Evolutionary conservation across 2,888 invertebrate species (phyloP), one percentile per base, ranked within the genome.

Genomic region (Congeria kusceri): DNA sequence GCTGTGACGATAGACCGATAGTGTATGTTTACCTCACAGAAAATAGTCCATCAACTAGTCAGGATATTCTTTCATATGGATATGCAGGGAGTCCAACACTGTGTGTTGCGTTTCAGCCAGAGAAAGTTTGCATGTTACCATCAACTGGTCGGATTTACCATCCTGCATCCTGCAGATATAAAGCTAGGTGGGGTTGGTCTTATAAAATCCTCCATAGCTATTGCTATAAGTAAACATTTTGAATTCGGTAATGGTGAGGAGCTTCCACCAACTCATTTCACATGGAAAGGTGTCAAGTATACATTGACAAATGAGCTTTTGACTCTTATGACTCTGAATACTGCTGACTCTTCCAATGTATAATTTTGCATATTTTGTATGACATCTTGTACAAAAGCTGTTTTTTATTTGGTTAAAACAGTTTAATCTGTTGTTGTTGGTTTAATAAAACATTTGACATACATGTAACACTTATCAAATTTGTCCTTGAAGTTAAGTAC

Each of bases 1-100:
- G 98, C 87, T 99, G 98, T 94, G 98, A 99, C 94, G 99, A 99
- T 94, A 95, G 96, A 29, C 99, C 99, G 0, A 96, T 99, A 88
- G 99, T 99, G 4, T 99, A 96, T 92, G 98, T 98, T 2, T 96
- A 97, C 89, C 74, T 92, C 1, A 71, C 88, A 28, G 82, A 83
- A 15, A 71, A 76, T 32, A 53, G 80, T 9, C 66, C 83, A 27
- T 76, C 78, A 7, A 83, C 76, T 13, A 76, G 78, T 20, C 69
- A 70, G 4, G 88, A 91, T 61, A 97, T 77, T 92, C 95, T 69
- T 96, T 96, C 62, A 95, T 93, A 92, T 73, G 88, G 88, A 15
- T 87, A 89, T 46, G 90, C 90, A n/a, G 92, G 88, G 15, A 88
- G 90, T 27, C 85, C 85, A 18, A 56, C 39, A 57, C 77, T 94